Evolutionary conservation across 2,888 invertebrate genomes (phyloP), one percentile per base, ranked within the genome.

Genomic region (Homarus gammarus): DNA sequence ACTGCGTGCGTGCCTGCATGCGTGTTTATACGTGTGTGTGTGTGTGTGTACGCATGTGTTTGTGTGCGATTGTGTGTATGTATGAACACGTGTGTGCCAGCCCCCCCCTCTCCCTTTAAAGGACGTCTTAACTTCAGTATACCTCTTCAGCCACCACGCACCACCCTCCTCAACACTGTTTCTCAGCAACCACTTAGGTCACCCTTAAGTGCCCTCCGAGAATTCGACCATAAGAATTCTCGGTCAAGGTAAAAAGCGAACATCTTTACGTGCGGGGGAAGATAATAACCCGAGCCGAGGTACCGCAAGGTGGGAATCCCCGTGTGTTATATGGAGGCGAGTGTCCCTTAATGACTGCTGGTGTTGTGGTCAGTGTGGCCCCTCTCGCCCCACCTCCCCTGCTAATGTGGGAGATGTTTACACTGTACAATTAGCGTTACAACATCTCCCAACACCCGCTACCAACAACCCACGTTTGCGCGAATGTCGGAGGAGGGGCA

Each of bases 341-440:
- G n/a, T 31, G 49, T 49, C 49, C 78, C 33, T 33, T 78, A 51
- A 15, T 22, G 78, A 31, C 81, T 40, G 56, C 12, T 5, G n/a
- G 40, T 22, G n/a, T n/a, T 27, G 22, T 38, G 40, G 38, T 40
- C 64, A 38, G 40, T 81, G 12, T 56, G 36, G 36, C 40, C 15
- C 40, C 27, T n/a, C n/a, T n/a, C n/a, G 64, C 27, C 36, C 38
- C 56, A 36, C 79, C 79, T 33, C 56, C 31, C 31, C 36, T 56
- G 81, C 64, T 81, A 81, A 81, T 61, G 40, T 27, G 64, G n/a
- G 18, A 22, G 18, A 15, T 81, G 81, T 81, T 81, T 64, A 40
- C 81, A 64, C 81, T 61, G 81, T 64, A 64, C 81, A 81, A 64
- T 81, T 81, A 68, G 81, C 68, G 81, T 33, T 81, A 81, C 81